A percentile compares a stretch with the other conserved stretches of the same genome.
Conservation (phyloP, 2,113 vertebrate genomes). For the Candoia aspera region DNA sequence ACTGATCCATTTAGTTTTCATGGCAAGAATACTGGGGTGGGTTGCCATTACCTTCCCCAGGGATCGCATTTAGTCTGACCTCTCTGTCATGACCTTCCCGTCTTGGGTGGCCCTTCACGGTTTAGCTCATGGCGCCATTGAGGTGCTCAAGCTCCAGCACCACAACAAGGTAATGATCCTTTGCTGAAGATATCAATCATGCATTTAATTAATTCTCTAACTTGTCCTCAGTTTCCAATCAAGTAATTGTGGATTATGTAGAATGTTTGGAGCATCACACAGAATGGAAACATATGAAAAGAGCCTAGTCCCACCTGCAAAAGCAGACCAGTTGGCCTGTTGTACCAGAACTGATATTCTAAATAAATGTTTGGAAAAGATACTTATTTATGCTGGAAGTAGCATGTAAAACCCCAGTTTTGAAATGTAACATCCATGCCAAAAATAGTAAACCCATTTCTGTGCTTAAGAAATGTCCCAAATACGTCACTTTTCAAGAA, state of each 20-base stretch:
- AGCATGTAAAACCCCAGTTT: background rate
- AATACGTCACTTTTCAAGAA: conserved; percentile 5
- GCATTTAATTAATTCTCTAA: background rate
- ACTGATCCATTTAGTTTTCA: too few species aligned
- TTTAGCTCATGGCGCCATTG: too few species aligned
- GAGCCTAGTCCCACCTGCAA: background rate
- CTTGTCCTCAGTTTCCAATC: background rate
- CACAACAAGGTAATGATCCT: too few species aligned
- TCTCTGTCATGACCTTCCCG: too few species aligned
- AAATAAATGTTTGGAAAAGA: background rate
- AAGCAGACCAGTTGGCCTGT: background rate
- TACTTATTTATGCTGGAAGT: background rate
- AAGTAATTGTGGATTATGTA: background rate
- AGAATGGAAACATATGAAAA: background rate
- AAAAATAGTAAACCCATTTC: background rate
- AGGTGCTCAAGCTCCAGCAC: too few species aligned
- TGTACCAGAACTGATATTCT: background rate
- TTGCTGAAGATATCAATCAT: background rate
- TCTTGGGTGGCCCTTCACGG: too few species aligned
- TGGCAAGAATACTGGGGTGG: too few species aligned
- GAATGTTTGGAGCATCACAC: background rate
- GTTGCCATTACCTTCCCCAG: too few species aligned
- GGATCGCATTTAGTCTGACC: too few species aligned
- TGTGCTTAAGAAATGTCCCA: background rate
- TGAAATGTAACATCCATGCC: background rate